Base-by-base conservation (phyloP, 2,113 vertebrate species). In the Brachypteracias leptosomus region DNA sequence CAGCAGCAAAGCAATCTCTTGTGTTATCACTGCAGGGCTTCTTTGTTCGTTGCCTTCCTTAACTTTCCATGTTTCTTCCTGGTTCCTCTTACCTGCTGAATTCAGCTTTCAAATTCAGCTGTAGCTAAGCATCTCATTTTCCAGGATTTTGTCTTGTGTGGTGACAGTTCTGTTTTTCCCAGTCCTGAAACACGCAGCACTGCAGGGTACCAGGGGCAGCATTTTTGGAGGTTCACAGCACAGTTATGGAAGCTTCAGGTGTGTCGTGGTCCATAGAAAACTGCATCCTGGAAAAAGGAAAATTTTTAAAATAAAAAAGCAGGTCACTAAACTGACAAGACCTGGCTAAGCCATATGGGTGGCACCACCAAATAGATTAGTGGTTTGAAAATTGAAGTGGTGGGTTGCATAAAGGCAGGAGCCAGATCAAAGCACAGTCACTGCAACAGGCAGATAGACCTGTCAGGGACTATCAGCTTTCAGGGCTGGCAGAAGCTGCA, bases 291-390 rank as follows among this genome's bases (percentile, higher is more conserved):
- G n/a, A 55, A 88, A 61, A 67, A 46, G 6, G 28, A 11, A 44
- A 51, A 2, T 4, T 52, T 66, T 84, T 54, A 16, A 83, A 80
- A 36, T 44, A 38, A 78, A 35, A 52, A 46, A 44, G 28, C 16
- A 57, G 29, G 11, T 74, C 31, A 15, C 52, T 31, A 70, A 14
- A 42, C 8, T 4, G 54, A 63, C 0, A 0, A 68, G 44, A n/a
- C 18, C 12, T 38, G 52, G 4, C 21, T 22, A 59, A 54, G 47
- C 57, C n/a, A 63, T 42, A 16, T 0, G 0, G 33, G 52, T 63
- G 38, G 22, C 22, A 63, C 11, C 52, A 61, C 8, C 36, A 33
- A 28, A 16, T 20, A 40, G 28, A 4, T 51, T 6, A 20, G 31
- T 73, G 49, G 22, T 74, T 92, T 89, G 87, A 68, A 80, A 91